These are phyloP conservation scores for Enteromius paludinosus DNA, from an alignment of 2,797 vertebrate genomes.

Conservation along the genomic window DNA sequence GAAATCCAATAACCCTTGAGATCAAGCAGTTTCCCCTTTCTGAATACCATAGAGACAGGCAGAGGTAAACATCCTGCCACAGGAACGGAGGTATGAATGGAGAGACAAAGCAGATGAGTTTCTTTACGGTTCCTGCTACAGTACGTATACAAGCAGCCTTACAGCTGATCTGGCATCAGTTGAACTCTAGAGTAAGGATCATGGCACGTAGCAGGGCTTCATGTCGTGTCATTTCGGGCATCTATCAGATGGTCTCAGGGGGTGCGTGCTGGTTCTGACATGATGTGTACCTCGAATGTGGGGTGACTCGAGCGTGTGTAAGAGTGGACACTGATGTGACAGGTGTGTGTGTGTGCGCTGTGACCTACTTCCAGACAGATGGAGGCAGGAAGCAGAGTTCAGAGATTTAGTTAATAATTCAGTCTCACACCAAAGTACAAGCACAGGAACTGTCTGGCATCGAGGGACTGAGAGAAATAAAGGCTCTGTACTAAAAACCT, in stretches of 20 bases:
- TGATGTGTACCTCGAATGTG: not conserved
- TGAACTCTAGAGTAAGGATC: not conserved
- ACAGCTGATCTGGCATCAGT: not conserved
- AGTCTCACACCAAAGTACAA: slow-evolving; percentile 13
- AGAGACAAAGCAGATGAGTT: not conserved
- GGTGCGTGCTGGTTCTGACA: slow-evolving; percentile 1
- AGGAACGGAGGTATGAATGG: not conserved
- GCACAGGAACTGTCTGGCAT: not conserved
- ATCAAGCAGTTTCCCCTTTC: slow-evolving; percentile 11
- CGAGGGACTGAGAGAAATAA: not conserved
- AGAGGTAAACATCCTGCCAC: slow-evolving; percentile 22
- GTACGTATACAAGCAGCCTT: not conserved
- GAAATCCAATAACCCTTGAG: slow-evolving; percentile 36
- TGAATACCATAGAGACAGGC: slow-evolving; percentile 25
- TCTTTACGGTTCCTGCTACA: not conserved
- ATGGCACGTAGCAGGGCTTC: not conserved
- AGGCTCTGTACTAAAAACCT: not conserved
- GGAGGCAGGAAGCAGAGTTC: slow-evolving; percentile 51
- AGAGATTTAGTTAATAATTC: slow-evolving; percentile 69
- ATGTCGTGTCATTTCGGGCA: not conserved
- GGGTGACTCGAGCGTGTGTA: not conserved
- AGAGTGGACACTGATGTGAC: slow-evolving; percentile 7
- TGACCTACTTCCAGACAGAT: slow-evolving; percentile 73
- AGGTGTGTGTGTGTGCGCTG: slow-evolving; percentile 48
- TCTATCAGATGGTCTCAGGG: not conserved